Evolutionary conservation across 2,797 vertebrate genomes (phyloP), one percentile per base, ranked within the genome.

Genomic region (Cuculus canorus): DNA sequence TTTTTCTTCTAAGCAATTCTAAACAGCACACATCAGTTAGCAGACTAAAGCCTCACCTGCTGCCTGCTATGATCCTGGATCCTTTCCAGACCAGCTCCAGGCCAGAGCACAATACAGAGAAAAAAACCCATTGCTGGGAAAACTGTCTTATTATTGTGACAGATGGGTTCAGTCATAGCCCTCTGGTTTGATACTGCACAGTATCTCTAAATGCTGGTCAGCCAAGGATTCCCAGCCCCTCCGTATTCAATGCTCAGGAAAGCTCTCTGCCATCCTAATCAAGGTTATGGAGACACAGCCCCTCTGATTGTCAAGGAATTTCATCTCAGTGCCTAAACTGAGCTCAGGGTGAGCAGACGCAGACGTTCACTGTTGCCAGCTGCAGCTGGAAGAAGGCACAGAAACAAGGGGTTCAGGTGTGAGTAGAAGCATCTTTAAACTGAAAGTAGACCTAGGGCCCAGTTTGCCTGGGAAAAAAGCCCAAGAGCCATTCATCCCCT

Each of bases 21-120:
- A 54, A 84, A 54, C 22, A 65, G n/a, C 28, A 8, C 33, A 43
- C 39, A 61, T 33, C 70, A 66, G 30, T 70, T 27, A 82, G 59
- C 28, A 75, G 83, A 47, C 54, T 79, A 57, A 35, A 54, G 47
- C 52, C 66, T 82, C 86, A 88, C 73, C 81, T 84, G 30, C 70
- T 68, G 48, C 47, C 78, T 95, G 52, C 66, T 82, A 2, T 33
- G 33, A 70, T 73, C 30, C 78, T 88, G 92, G 63, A 82, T 85
- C 27, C 52, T 82, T 87, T 94, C 94, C 86, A 95, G 59, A 82
- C 21, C 47, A 47, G 70, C 63, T 57, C 73, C 54, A 82, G 71
- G 78, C 66, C 78, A 82, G 25, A 52, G 47, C 43, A 91, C 19
- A 88, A 68, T 10, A 54, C 52, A 77, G 37, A 76, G 59, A 39